Conservation (phyloP, 2,888 invertebrate genomes). For the Trichopria drosophilae region DNA sequence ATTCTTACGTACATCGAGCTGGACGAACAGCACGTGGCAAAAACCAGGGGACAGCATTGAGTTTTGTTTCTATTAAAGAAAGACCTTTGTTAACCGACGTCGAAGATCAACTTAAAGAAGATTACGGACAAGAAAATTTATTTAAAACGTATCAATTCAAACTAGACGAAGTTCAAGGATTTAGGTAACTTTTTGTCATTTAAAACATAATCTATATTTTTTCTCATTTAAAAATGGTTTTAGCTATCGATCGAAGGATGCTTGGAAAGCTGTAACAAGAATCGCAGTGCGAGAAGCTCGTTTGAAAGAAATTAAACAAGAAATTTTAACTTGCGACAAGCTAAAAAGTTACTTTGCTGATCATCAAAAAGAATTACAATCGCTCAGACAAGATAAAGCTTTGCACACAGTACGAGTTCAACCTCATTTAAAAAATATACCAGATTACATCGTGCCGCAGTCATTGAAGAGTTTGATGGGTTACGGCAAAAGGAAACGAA, state of each 20-base stretch:
- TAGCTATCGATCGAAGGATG: conserved; percentile 88
- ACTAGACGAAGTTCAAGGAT: conserved; percentile 93
- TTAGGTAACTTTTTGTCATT: conserved; percentile 61
- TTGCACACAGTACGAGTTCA: conserved; percentile 83
- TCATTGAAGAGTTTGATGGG: conserved; percentile 71
- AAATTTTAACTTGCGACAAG: conserved; percentile 89
- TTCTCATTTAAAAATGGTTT: conserved; percentile 9
- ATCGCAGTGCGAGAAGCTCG: conserved; percentile 93
- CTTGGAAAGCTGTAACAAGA: conserved; percentile 90
- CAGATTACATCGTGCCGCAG: conserved; percentile 86
- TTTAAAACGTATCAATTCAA: conserved; percentile 89
- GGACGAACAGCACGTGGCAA: conserved; percentile 89
- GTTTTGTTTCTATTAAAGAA: conserved; percentile 85
- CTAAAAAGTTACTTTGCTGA: conserved; percentile 91
- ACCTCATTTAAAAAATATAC: conserved; percentile 85
- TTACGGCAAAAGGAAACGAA: conserved; percentile 54
- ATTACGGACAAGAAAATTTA: conserved; percentile 65
- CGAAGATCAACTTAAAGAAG: conserved; percentile 72
- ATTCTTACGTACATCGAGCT: conserved; percentile 93
- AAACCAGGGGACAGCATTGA: conserved; percentile 83
- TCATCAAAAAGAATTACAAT: conserved; percentile 84
- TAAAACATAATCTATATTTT: background rate
- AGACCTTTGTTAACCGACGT: conserved; percentile 72
- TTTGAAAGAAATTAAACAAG: conserved; percentile 91
- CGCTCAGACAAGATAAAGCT: conserved; percentile 82